A percentile compares a stretch with the other conserved stretches of the same genome.
phyloP scores from a whole-genome alignment of 2,888 invertebrate species.

The Agriopis aurantiaria region DNA sequence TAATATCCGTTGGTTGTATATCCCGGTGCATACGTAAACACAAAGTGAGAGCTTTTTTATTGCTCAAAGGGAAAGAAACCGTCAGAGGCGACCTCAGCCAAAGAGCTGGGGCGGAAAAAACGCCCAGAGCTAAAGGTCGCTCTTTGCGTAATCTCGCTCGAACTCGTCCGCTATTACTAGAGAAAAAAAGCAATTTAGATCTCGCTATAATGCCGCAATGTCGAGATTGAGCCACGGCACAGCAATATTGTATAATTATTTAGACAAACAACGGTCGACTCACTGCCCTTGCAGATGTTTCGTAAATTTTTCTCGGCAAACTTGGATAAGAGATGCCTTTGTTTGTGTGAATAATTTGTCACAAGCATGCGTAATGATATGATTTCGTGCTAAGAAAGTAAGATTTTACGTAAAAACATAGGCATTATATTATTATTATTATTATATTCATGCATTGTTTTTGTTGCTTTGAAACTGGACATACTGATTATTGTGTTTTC shows the following conservation, averaged over 20 bases:
- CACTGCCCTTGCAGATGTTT: conserved; percentile 29
- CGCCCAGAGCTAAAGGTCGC: conserved; percentile 69
- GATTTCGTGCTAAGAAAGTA: not conserved
- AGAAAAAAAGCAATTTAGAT: conserved; percentile 66
- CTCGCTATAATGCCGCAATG: conserved; percentile 52
- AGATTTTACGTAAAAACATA: not conserved
- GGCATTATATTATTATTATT: not conserved
- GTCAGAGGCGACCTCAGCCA: conserved; percentile 51
- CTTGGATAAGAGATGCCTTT: conserved; percentile 13
- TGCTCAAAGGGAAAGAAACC: conserved; percentile 55
- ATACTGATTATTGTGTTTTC: too few species aligned
- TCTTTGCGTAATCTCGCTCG: conserved; percentile 64
- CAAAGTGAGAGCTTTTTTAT: conserved; percentile 48
- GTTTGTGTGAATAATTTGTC: conserved; percentile 9
- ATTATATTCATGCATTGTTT: not conserved
- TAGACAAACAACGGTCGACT: conserved; percentile 30
- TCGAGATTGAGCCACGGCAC: conserved; percentile 47
- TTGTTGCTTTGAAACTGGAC: not conserved
- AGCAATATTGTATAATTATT: conserved; percentile 36
- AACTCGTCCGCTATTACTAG: conserved; percentile 50
- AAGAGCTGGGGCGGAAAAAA: conserved; percentile 63
- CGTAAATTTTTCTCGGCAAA: conserved; percentile 22
- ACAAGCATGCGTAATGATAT: not conserved
- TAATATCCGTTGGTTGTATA: conserved; percentile 10
- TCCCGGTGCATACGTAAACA: conserved; percentile 34